Percentiles rank a stretch among this genome's conserved stretches.
Evolutionary conservation across 2,113 vertebrate genomes (phyloP).

Genomic region (Chunga burmeisteri): DNA sequence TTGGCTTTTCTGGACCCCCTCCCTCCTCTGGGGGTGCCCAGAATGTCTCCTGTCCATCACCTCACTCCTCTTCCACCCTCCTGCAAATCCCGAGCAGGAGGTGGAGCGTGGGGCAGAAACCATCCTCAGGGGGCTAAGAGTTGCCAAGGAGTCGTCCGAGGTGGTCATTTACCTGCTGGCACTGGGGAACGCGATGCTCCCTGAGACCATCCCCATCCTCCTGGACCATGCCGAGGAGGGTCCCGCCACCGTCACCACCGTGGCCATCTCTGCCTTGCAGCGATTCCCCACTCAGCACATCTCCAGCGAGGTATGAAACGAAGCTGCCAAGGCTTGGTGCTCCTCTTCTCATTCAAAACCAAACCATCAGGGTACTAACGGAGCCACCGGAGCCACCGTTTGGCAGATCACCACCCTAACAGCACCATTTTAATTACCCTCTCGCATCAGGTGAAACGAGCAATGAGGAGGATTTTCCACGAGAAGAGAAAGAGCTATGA

Average conservation of each 20-base stretch:
- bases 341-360: background rate
- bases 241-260: rapidly evolving
- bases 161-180: slow-evolving; percentile 46
- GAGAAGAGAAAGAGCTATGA: slow-evolving; percentile 33
- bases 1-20: background rate
- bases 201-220: slow-evolving; percentile 46
- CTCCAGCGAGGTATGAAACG: slow-evolving; percentile 23
- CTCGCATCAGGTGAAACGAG: slow-evolving; percentile 40
- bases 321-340: background rate
- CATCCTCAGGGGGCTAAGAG: slow-evolving; percentile 33
- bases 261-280: slow-evolving; percentile 38
- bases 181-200: slow-evolving; percentile 52
- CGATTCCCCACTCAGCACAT: background rate
- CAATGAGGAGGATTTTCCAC: slow-evolving; percentile 67
- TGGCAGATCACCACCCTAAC: no score
- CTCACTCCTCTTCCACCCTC: background rate
- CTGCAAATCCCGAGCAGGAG: slow-evolving; percentile 25
- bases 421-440: background rate
- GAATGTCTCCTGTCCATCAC: background rate
- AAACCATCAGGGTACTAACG: background rate
- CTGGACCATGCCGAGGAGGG: slow-evolving; percentile 41
- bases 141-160: background rate
- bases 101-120: slow-evolving; percentile 13
- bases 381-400: background rate
- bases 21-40: rapidly evolving